phyloP scores from a whole-genome alignment of 1,140 invertebrate species.

The Diorhabda sublineata region DNA sequence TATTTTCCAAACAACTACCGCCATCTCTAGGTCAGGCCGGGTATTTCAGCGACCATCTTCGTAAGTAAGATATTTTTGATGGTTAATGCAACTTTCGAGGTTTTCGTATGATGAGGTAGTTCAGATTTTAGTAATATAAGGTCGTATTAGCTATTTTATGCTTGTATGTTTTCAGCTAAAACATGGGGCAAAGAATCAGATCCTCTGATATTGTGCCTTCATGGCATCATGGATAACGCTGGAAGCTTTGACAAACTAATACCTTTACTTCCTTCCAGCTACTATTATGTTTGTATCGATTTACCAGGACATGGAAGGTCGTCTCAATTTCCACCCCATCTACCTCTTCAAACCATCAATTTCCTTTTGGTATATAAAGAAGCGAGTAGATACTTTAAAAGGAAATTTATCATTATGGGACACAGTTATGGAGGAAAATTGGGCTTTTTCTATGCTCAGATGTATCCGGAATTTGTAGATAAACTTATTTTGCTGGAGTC shows the following conservation, averaged over 20 bases:
- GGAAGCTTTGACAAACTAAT: slow-evolving; percentile 63
- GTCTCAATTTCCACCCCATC: slow-evolving; percentile 54
- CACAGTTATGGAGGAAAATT: slow-evolving; percentile 59
- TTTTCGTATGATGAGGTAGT: too few relatives aligned
- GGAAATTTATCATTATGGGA: slow-evolving; percentile 47
- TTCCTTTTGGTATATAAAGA: slow-evolving; percentile 51
- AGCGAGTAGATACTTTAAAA: slow-evolving; percentile 56
- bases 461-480: slow-evolving; percentile 53
- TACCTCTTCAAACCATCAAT: slow-evolving; percentile 48
- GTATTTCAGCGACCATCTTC: too few relatives aligned
- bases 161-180: slow-evolving; percentile 51
- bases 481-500: slow-evolving; percentile 55
- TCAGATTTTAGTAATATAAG: too few relatives aligned
- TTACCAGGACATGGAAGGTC: slow-evolving; percentile 68
- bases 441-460: slow-evolving; percentile 45
- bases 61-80: too few relatives aligned
- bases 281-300: slow-evolving; percentile 63
- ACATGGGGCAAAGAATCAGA: slow-evolving; percentile 57
- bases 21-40: too few relatives aligned
- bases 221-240: slow-evolving; percentile 63
- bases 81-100: too few relatives aligned
- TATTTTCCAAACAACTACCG: too few relatives aligned
- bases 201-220: slow-evolving; percentile 55
- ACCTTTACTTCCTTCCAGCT: slow-evolving; percentile 52
- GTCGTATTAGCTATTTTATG: not conserved